Evolutionary conservation across 2,888 invertebrate genomes (phyloP).

Genomic region (Drosophila acutilabella): DNA sequence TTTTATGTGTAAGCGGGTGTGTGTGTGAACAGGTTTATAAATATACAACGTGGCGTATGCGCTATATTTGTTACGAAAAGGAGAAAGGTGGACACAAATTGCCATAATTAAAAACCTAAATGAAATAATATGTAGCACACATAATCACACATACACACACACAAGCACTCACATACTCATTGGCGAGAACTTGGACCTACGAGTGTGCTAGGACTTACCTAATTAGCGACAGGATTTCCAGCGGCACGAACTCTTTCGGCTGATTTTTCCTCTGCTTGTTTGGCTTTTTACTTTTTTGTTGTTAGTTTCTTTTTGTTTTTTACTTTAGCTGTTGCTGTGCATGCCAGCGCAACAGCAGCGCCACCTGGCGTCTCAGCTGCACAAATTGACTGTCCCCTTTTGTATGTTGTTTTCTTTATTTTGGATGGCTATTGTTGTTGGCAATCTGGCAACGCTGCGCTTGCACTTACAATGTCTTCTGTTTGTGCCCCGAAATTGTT

Average conservation of each 20-base stretch:
- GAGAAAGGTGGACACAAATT: slow-evolving; percentile 40
- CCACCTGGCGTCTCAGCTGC: slow-evolving; percentile 38
- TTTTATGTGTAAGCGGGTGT: neutral
- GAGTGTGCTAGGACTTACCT: slow-evolving; percentile 54
- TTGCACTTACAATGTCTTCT: slow-evolving; percentile 47
- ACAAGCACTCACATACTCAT: neutral
- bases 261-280: slow-evolving; percentile 32
- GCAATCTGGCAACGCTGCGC: slow-evolving; percentile 60
- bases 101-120: slow-evolving; percentile 63
- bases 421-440: slow-evolving; percentile 30
- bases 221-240: slow-evolving; percentile 70
- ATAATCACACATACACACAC: slow-evolving; percentile 6
- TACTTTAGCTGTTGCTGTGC: slow-evolving; percentile 18
- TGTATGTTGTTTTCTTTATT: slow-evolving; percentile 1
- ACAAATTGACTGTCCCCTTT: slow-evolving; percentile 8
- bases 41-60: slow-evolving; percentile 46
- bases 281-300: slow-evolving; percentile 27
- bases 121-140: slow-evolving; percentile 58
- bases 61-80: slow-evolving; percentile 38
- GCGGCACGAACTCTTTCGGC: slow-evolving; percentile 46
- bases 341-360: slow-evolving; percentile 39
- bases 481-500: slow-evolving; percentile 49
- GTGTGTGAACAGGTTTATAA: slow-evolving; percentile 14
- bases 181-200: slow-evolving; percentile 14
- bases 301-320: slow-evolving; percentile 22